Base-by-base conservation (phyloP, 2,797 vertebrate species). In the Bradypodion pumilum region DNA sequence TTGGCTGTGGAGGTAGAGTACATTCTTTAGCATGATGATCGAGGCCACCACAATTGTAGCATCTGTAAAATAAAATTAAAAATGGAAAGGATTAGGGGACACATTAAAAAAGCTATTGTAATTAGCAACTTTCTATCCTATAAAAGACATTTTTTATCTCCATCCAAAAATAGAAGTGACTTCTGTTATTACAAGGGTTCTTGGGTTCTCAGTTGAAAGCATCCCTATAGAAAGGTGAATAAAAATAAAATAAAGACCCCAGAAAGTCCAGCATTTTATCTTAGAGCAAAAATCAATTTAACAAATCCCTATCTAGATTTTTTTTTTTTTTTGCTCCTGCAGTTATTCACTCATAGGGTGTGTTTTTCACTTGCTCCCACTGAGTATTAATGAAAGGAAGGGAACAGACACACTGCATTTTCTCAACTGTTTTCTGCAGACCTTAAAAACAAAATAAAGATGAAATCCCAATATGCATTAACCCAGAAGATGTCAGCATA, bases 1-100 rank as follows among this genome's bases (percentile, higher is more conserved):
- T 97, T 96, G 97, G 97, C 96, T 97, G 97, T 74, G 97, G 97
- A 95, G 97, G 97, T 94, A 97, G 95, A 92, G 93, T 96, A 84
- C 97, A 97, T 95, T 97, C 96, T 88, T 97, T 97, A 87, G 97
- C 97, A 37, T 97, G 96, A 93, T 97, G 97, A 93, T 97, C 96
- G 10, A 97, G 96, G 89, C 97, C 96, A 65, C 96, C 97, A 44
- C 97, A 97, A 86, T 97, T 97, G 95, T 97, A 97, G 95, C 97
- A 97, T 97, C 97, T 97, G 16, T 60, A 94, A 95, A 12, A 80
- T 70, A 87, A 21, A 90, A 46, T 88, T 7, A 59, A 10, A 13
- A 69, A 2, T 0, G 46, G 40, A 25, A 56, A 37, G 29, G 23
- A 21, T 75, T 42, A 35, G 0, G 1, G 6, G 12, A 0, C 21